These are phyloP conservation scores for Melanerpes aurifrons DNA, from an alignment of 2,113 vertebrate genomes.

Conservation along the genomic window DNA sequence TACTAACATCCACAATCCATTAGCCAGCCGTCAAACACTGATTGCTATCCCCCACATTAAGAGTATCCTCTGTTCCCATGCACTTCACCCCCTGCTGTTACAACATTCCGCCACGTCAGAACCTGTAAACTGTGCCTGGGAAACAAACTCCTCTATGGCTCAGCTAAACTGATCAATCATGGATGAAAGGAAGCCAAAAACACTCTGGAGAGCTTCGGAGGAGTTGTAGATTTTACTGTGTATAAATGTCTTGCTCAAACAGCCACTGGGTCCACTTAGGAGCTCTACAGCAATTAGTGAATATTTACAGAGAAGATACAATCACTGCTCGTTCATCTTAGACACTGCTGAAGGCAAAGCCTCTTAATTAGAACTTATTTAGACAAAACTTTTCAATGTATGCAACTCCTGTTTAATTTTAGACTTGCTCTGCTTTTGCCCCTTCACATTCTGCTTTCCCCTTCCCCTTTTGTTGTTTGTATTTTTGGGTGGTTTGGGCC, in stretches of 20 bases:
- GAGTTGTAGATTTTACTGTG: background rate
- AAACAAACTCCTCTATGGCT: slow-evolving; percentile 9
- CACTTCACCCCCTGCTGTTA: background rate
- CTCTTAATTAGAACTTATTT: slow-evolving; percentile 18
- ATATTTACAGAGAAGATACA: slow-evolving; percentile 37
- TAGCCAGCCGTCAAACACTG: background rate
- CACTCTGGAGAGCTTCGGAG: background rate
- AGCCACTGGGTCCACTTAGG: slow-evolving; percentile 12
- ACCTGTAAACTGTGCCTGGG: slow-evolving; percentile 16
- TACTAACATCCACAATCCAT: background rate
- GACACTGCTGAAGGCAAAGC: slow-evolving; percentile 14
- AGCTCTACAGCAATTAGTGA: slow-evolving; percentile 41
- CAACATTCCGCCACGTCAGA: background rate
- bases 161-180: slow-evolving; percentile 12
- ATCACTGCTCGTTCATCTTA: slow-evolving; percentile 19
- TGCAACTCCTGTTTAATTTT: background rate
- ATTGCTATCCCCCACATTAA: background rate
- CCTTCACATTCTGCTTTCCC: background rate
- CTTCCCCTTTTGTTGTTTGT: too few relatives aligned
- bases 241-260: slow-evolving; percentile 25
- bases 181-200: slow-evolving; percentile 15
- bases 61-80: background rate
- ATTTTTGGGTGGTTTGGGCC: too few relatives aligned
- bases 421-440: background rate
- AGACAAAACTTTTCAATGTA: background rate